phyloP scores from a whole-genome alignment of 2,888 invertebrate genomes.

The Ormyrus pomaceus region DNA sequence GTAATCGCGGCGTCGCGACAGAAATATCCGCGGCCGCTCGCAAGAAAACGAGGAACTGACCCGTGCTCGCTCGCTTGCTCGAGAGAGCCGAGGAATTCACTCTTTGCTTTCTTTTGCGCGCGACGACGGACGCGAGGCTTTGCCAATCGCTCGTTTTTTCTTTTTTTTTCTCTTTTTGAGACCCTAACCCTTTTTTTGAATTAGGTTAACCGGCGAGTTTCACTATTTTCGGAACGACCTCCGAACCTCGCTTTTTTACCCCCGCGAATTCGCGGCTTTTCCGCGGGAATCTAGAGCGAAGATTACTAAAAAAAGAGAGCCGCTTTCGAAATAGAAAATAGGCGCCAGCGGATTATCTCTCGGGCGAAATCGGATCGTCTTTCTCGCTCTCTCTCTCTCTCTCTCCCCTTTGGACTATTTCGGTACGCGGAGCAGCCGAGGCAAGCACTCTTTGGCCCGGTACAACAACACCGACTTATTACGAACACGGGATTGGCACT shows the following conservation, averaged over 20 bases:
- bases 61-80: conserved; percentile 1
- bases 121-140: conserved; percentile 46
- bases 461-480: conserved; percentile 42
- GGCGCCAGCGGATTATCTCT: conserved; percentile 43
- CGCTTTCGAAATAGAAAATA: conserved; percentile 35
- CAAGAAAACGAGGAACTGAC: conserved; percentile 53
- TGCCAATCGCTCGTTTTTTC: conserved; percentile 22
- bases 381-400: conserved; percentile 6
- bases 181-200: conserved; percentile 52
- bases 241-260: background rate
- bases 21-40: conserved; percentile 64
- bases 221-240: conserved; percentile 45
- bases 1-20: conserved; percentile 63
- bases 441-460: conserved; percentile 53
- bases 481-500: conserved; percentile 70
- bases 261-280: background rate
- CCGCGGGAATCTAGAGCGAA: background rate
- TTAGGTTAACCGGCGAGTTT: conserved; percentile 40
- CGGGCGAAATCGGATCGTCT: conserved; percentile 39
- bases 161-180: conserved; percentile 2
- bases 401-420: conserved; percentile 64
- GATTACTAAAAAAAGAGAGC: conserved; percentile 23
- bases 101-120: conserved; percentile 27
- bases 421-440: conserved; percentile 65
- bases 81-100: conserved; percentile 35